Conservation (phyloP, 2,888 invertebrate genomes). For the Eurois occulta region DNA sequence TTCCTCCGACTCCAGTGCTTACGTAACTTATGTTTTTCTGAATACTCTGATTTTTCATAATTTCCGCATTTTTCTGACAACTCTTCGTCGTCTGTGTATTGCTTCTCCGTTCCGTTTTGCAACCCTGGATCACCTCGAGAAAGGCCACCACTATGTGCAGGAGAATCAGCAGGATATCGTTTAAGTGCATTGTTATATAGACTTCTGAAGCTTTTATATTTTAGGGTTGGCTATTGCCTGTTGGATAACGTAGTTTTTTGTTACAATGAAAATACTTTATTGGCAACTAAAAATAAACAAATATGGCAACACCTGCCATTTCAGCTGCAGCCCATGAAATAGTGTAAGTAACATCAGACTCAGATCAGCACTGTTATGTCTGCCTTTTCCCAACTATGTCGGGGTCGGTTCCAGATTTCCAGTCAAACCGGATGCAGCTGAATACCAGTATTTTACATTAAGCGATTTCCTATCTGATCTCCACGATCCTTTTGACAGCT, state of each 20-base stretch:
- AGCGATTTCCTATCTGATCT: not conserved
- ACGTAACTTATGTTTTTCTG: slow-evolving; percentile 21
- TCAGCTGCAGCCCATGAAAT: not conserved
- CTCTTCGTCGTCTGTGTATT: not conserved
- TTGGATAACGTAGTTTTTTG: not conserved
- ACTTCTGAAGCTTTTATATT: not conserved
- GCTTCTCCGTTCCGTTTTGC: not conserved
- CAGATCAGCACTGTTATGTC: not conserved
- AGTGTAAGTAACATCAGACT: not conserved
- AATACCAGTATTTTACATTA: not conserved
- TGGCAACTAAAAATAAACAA: too few species aligned
- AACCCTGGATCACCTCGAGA: slow-evolving; percentile 68
- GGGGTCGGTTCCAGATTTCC: not conserved
- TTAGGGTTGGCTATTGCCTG: not conserved
- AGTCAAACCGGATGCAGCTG: not conserved
- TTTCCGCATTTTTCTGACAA: not conserved
- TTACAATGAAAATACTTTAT: not conserved
- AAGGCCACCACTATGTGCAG: slow-evolving; percentile 77
- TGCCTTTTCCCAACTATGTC: not conserved
- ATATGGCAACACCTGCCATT: not conserved
- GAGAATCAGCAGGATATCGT: slow-evolving; percentile 78
- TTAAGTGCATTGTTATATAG: slow-evolving; percentile 68
- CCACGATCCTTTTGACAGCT: not conserved
- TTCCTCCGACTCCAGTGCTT: slow-evolving; percentile 6
- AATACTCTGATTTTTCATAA: not conserved